A percentile compares a stretch with the other conserved stretches of the same genome.
phyloP scores from a whole-genome alignment of 2,113 vertebrate species.

The Notechis scutatus region DNA sequence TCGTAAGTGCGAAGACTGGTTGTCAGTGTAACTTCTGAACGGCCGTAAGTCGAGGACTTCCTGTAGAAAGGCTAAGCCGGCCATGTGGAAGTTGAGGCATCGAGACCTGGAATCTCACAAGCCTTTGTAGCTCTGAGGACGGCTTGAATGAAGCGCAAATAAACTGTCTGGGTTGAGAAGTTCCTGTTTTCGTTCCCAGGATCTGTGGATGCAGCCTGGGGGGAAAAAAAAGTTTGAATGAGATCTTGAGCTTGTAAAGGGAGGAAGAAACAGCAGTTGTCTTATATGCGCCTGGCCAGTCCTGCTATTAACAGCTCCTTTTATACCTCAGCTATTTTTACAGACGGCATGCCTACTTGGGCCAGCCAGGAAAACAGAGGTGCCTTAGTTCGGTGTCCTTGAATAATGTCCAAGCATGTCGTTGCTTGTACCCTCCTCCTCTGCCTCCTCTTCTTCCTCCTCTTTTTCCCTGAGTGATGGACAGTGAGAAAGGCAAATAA shows the following conservation, averaged over 20 bases:
- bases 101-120: not conserved
- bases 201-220: not conserved
- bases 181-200: no score
- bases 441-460: not conserved
- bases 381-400: conserved; percentile 11
- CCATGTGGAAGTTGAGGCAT: not conserved
- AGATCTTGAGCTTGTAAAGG: not conserved
- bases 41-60: not conserved
- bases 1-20: not conserved
- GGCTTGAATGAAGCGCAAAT: not conserved
- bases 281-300: not conserved
- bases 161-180: not conserved
- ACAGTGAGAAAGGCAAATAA: not conserved
- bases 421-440: not conserved
- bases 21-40: not conserved
- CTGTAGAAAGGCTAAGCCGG: not conserved
- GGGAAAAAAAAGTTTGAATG: not conserved
- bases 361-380: not conserved
- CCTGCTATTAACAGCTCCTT: conserved; percentile 14
- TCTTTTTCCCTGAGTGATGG: not conserved
- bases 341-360: not conserved
- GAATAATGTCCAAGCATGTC: conserved; percentile 1
- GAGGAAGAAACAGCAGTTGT: not conserved
- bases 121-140: not conserved
- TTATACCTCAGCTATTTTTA: conserved; percentile 32